Evolutionary conservation across 1,140 invertebrate species (phyloP), one percentile per base, ranked within the genome.

Genomic region (Trinorchestia longiramus): DNA sequence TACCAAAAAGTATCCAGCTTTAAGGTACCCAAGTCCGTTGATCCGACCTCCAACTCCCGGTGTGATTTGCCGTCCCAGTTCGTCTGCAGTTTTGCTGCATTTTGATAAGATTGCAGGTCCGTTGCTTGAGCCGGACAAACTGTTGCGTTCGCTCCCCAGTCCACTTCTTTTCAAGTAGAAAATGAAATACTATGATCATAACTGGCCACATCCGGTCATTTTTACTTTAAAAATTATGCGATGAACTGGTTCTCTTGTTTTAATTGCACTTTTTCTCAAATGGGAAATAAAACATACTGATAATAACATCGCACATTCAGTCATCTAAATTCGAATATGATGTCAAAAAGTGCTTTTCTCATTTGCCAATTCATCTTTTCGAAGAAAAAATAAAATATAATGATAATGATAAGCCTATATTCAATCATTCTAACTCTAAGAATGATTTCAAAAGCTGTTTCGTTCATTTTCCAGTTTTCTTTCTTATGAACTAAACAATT

Each of bases 41-140:
- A n/a, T n/a, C 6, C 92, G 92, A 45, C 92, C 92, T 36, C 92
- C 92, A 8, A 94, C 44, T 11, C 92, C 92, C 36, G 92, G 92
- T 4, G 43, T 45, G 43, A 45, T 44, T 0, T 94, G 23, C 43
- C 92, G 44, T 94, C 88, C 88, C 6, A 90, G n/a, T 42, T 8
- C 23, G 43, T 90, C 88, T 28, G 11, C n/a, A 96, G 87, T 96
- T 95, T 77, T 15, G 62, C 62, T 77, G 15, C 62, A 77, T 77
- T 77, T 77, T 23, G 62, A 77, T 77, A 77, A 77, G 62, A 77
- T 77, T 23, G 62, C 62, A 36, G 62, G 15, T 11, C 62, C 28
- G 62, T 36, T 28, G 11, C 15, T 15, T 11, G 62, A 77, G 15
- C 15, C 15, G 28, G 62, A 77, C 36, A 36, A 77, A 77, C 62